Evolutionary conservation across 2,113 vertebrate species (phyloP).

Genomic region (Chionis minor): DNA sequence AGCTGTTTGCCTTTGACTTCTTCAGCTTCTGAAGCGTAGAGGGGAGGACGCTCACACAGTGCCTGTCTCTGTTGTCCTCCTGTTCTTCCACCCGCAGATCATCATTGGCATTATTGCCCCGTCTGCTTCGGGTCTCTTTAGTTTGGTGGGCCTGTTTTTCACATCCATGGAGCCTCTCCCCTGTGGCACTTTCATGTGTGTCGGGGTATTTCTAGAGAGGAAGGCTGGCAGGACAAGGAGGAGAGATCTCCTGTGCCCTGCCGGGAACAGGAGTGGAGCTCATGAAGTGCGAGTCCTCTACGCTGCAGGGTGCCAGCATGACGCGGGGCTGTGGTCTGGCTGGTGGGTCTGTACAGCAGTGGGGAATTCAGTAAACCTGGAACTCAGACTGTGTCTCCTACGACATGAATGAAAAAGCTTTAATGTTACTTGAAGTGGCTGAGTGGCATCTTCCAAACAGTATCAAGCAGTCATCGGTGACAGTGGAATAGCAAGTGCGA

Average conservation of each 20-base stretch:
- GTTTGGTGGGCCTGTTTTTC: neutral
- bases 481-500: accelerated
- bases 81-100: neutral
- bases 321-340: no score
- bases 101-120: neutral
- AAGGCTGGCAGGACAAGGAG: neutral
- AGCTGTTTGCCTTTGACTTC: neutral
- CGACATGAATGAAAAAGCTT: neutral
- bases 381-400: neutral
- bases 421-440: neutral
- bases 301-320: neutral
- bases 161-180: neutral
- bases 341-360: neutral
- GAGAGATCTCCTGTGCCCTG: neutral
- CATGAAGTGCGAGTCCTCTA: neutral
- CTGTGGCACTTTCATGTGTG: neutral
- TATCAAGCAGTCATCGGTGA: accelerated
- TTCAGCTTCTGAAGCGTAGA: neutral
- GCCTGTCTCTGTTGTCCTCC: neutral
- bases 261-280: neutral
- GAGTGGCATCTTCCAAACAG: neutral
- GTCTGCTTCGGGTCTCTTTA: neutral
- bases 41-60: neutral
- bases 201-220: neutral
- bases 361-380: neutral